Evolutionary conservation across 2,797 vertebrate species (phyloP).

Genomic region (Labeo calbasu): DNA sequence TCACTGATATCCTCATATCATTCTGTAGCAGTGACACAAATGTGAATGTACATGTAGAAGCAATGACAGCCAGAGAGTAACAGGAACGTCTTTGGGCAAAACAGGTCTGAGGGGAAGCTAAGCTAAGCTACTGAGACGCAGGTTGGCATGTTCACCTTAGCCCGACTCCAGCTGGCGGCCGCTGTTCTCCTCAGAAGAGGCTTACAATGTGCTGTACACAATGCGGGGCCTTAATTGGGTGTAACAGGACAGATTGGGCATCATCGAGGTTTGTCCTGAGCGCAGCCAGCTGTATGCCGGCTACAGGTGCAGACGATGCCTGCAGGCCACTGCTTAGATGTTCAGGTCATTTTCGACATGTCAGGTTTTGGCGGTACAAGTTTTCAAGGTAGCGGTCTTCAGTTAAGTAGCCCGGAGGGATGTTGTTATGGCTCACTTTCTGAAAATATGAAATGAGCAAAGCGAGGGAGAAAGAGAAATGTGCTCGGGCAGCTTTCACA

Average conservation of each 20-base stretch:
- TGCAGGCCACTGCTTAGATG: constrained; percentile 65
- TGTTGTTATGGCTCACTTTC: constrained; percentile 32
- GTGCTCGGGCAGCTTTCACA: neutral
- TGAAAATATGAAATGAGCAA: constrained; percentile 12
- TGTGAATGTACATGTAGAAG: neutral
- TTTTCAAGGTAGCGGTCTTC: constrained; percentile 26
- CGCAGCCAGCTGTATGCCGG: constrained; percentile 61
- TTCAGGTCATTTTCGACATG: constrained; percentile 55
- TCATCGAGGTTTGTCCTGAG: constrained; percentile 62
- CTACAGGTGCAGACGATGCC: constrained; percentile 70
- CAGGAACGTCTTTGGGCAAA: constrained; percentile 43
- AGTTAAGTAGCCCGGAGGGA: constrained; percentile 19
- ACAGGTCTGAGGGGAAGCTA: constrained; percentile 10
- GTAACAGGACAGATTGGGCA: constrained; percentile 68
- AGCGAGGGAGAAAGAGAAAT: neutral
- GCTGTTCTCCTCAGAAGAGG: constrained; percentile 68
- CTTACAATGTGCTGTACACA: constrained; percentile 65
- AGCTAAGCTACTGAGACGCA: constrained; percentile 48
- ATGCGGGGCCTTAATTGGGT: constrained; percentile 67
- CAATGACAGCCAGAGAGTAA: neutral
- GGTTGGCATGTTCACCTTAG: constrained; percentile 62
- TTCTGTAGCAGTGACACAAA: neutral
- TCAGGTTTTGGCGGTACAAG: constrained; percentile 10
- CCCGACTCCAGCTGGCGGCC: constrained; percentile 68
- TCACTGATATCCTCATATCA: neutral